Evolutionary conservation across 2,888 invertebrate species (phyloP).

Genomic region (Tenthredo notha): DNA sequence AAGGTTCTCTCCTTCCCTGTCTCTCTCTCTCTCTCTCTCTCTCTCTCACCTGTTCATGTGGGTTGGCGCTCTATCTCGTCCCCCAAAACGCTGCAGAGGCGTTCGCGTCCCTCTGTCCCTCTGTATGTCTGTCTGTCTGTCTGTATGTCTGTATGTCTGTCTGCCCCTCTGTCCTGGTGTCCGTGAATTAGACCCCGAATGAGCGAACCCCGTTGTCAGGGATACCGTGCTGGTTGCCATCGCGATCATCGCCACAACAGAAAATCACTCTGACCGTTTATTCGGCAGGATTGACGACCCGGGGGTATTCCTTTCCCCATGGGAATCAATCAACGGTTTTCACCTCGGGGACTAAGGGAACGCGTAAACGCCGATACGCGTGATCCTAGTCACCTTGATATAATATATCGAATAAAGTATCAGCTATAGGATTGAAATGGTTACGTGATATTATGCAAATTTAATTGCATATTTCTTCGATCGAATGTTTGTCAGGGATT

Average conservation of each 20-base stretch:
- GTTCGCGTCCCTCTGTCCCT: slow-evolving; percentile 52
- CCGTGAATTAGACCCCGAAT: slow-evolving; percentile 71
- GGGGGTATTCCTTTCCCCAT: slow-evolving; percentile 12
- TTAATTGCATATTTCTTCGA: slow-evolving; percentile 67
- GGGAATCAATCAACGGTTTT: slow-evolving; percentile 32
- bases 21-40: slow-evolving; percentile 57
- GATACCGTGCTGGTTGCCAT: slow-evolving; percentile 73
- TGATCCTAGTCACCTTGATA: neutral
- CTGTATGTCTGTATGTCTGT: slow-evolving; percentile 50
- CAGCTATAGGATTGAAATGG: slow-evolving; percentile 62
- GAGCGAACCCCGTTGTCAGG: slow-evolving; percentile 69
- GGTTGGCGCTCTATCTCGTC: slow-evolving; percentile 46
- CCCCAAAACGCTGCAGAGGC: slow-evolving; percentile 52
- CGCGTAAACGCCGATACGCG: neutral
- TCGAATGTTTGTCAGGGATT: neutral
- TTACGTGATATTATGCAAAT: slow-evolving; percentile 77
- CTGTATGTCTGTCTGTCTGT: slow-evolving; percentile 60
- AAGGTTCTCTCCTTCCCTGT: slow-evolving; percentile 57
- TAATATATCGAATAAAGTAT: neutral
- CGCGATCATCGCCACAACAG: slow-evolving; percentile 76
- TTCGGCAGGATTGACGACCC: slow-evolving; percentile 64
- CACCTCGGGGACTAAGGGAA: neutral
- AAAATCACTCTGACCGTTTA: slow-evolving; percentile 77
- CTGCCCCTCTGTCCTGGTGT: slow-evolving; percentile 54
- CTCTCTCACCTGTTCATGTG: slow-evolving; percentile 34